Conservation (phyloP, 2,888 invertebrate species). For the Fissipunctia ypsillon region DNA sequence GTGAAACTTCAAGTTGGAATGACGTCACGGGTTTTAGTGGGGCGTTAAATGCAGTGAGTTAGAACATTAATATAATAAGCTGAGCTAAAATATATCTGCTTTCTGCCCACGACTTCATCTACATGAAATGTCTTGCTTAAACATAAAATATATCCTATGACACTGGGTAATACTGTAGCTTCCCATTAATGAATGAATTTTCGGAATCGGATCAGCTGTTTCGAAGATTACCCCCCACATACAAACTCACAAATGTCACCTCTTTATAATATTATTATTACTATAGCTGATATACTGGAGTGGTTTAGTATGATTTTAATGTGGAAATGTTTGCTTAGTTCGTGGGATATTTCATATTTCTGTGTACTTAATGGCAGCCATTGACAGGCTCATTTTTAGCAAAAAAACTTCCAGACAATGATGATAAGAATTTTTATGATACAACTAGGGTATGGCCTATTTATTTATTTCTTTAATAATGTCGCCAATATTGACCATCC, state of each 20-base stretch:
- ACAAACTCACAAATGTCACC: no score
- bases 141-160: background rate
- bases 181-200: no score
- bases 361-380: background rate
- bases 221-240: no score
- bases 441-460: background rate
- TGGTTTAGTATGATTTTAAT: no score
- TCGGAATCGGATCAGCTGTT: no score
- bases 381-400: background rate
- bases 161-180: no score
- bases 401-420: background rate
- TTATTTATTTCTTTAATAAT: background rate
- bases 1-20: slow-evolving; percentile 24
- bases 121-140: background rate
- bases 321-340: background rate
- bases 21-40: slow-evolving; percentile 26
- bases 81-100: background rate
- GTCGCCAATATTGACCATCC: background rate
- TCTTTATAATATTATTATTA: background rate
- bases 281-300: background rate
- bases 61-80: background rate
- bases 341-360: background rate
- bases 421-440: background rate
- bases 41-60: slow-evolving; percentile 38
- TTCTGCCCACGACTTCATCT: background rate